Conservation (phyloP, 2,797 vertebrate genomes). For the Orestias chungarensis region DNA sequence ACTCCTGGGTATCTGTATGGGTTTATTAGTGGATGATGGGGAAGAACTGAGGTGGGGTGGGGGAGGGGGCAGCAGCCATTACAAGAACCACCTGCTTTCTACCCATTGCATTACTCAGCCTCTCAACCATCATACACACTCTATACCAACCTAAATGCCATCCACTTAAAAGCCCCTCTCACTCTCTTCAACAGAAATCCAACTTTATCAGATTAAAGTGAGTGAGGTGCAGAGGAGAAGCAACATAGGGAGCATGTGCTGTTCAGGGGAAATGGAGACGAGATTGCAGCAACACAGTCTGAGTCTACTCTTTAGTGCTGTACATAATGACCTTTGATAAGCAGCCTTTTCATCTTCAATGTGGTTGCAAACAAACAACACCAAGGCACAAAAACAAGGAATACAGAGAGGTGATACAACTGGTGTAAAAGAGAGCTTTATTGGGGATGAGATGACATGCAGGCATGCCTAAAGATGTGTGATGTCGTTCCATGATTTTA, state of each 20-base stretch:
- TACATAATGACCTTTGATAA: slow-evolving; percentile 40
- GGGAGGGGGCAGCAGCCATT: slow-evolving; percentile 56
- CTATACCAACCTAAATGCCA: slow-evolving; percentile 63
- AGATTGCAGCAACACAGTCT: slow-evolving; percentile 14
- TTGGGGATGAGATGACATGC: slow-evolving; percentile 34
- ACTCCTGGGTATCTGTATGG: slow-evolving; percentile 55
- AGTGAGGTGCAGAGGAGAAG: slow-evolving; percentile 46
- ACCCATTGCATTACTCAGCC: slow-evolving; percentile 54
- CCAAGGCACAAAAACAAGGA: slow-evolving; percentile 31
- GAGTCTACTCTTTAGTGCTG: slow-evolving; percentile 27
- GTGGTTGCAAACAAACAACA: slow-evolving; percentile 30
- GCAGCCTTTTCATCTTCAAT: slow-evolving; percentile 32
- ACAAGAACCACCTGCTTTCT: slow-evolving; percentile 73
- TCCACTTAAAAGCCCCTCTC: slow-evolving; percentile 77
- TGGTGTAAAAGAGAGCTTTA: slow-evolving; percentile 70
- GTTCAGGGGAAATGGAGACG: slow-evolving; percentile 22
- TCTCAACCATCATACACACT: slow-evolving; percentile 52
- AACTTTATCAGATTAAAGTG: slow-evolving; percentile 79
- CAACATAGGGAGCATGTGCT: slow-evolving; percentile 19
- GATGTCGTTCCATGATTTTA: slow-evolving; percentile 47
- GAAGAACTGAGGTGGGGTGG: slow-evolving; percentile 26
- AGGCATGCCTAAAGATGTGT: slow-evolving; percentile 35
- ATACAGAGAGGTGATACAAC: slow-evolving; percentile 68
- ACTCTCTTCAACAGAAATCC: slow-evolving; percentile 73
- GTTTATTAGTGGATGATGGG: slow-evolving; percentile 61